Evolutionary conservation across 2,888 invertebrate genomes (phyloP), one percentile per base, ranked within the genome.

Genomic region (Trichogramma dendrolimi): DNA sequence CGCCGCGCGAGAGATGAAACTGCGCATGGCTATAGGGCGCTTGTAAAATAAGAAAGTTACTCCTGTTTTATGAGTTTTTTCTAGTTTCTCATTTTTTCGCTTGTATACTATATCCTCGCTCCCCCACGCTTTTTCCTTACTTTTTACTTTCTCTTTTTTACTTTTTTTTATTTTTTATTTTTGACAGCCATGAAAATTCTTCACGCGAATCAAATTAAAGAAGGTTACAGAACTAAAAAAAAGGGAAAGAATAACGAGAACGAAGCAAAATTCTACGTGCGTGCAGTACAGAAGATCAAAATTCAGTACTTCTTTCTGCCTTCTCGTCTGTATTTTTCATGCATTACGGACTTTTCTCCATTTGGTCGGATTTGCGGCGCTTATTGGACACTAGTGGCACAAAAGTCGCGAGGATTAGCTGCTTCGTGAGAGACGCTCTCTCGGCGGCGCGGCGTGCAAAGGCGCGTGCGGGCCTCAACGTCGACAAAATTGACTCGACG

Each of bases 331-430:
- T 14, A 14, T 14, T 14, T 14, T 14, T 14, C 14, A 14, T 14
- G 14, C 14, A 14, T 14, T 60, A 62, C 65, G 65, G 65, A 70
- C 66, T 67, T 68, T 66, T 68, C 67, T 64, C 65, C 69, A 64
- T 67, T 61, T 68, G 65, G 53, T 62, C 57, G 68, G 69, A 71
- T 71, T 71, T 71, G 69, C 66, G 65, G 53, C 58, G 68, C 60
- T 64, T 63, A 67, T 61, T 64, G 65, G 56, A 46, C 61, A 66
- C 65, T 70, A 69, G 68, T 70, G 63, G 60, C 62, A 51, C 67
- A 38, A 38, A 14, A 39, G 51, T 40, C 44, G 39, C 7, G 14
- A 14, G 63, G 57, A 61, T 63, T 60, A 54, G 42, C 54, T 51
- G 41, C 10, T 14, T 14, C 14, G 54, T 10, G 11, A 14, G 44